Base-by-base conservation (phyloP, 1,140 invertebrate species). In the Dinothrombium tinctorium region DNA sequence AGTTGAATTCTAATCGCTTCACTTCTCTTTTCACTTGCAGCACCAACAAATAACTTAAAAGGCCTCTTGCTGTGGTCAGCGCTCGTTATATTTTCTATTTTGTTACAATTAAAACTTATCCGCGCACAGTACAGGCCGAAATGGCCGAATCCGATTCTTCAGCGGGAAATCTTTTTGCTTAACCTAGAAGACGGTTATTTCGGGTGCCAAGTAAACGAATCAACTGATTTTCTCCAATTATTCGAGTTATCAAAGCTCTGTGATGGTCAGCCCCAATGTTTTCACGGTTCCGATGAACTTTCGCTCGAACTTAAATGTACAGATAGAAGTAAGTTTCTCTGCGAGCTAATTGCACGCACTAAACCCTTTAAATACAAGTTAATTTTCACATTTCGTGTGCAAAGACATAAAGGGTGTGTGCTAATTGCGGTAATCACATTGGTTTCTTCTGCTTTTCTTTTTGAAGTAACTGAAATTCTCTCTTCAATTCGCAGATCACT, bases 101-200 rank as follows among this genome's bases (percentile, higher is more conserved):
- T n/a, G n/a, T n/a, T n/a, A n/a, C n/a, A n/a, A n/a, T n/a, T n/a
- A n/a, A n/a, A n/a, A n/a, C n/a, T n/a, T n/a, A n/a, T n/a, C n/a
- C n/a, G n/a, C 33, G 33, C 51, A 24, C 48, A 52, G 33, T 52
- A 52, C 37, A 33, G 43, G 17, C 51, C 51, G 1, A 42, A 48
- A 26, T 53, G 45, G 35, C 46, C 48, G 9, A 46, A 37, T 36
- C 46, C 48, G 5, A 46, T 40, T 14, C 24, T 52, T 17, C 48
- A 53, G 41, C 65, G 74, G 62, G 82, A 89, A 69, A 75, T 89
- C 61, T 90, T 92, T 66, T 83, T 89, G 66, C 68, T 92, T 58
- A 87, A 89, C 64, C 69, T 89, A 59, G 83, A 90, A 69, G 82
- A 89, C 66, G 84, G 84, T 51, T 89, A 83, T 62, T 92, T 92